Evolutionary conservation across 2,888 invertebrate genomes (phyloP).

Genomic region (Nipponacmea schrenckii): DNA sequence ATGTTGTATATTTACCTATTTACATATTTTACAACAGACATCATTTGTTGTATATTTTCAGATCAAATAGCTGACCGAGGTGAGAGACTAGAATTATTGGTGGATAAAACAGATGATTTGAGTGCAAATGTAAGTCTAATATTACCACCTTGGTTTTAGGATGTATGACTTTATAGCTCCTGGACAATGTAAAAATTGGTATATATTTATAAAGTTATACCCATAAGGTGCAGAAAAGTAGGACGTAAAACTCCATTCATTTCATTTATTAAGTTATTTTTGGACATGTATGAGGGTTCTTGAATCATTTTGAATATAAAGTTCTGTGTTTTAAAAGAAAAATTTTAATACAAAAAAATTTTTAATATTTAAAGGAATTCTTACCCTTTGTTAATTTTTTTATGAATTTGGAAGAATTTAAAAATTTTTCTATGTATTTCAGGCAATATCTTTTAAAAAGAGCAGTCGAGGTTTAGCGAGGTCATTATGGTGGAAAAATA

Average conservation of each 20-base stretch:
- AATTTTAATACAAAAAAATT: too few relatives aligned
- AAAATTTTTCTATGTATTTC: slow-evolving; percentile 66
- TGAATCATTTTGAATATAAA: too few relatives aligned
- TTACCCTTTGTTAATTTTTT: too few relatives aligned
- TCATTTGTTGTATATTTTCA: slow-evolving; percentile 64
- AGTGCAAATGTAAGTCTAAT: slow-evolving; percentile 80
- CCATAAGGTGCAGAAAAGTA: background rate
- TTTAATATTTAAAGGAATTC: too few relatives aligned
- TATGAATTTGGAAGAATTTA: too few relatives aligned
- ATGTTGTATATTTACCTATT: slow-evolving; percentile 41
- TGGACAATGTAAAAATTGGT: background rate
- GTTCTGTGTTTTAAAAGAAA: too few relatives aligned
- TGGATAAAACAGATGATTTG: slow-evolving; percentile 92
- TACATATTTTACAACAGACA: too few relatives aligned
- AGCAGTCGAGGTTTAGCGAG: slow-evolving; percentile 87
- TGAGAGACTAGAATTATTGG: slow-evolving; percentile 88
- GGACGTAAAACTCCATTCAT: too few relatives aligned
- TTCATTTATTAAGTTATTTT: too few relatives aligned
- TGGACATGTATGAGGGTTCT: too few relatives aligned
- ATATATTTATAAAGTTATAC: background rate
- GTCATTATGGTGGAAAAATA: slow-evolving; percentile 92
- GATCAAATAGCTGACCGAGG: slow-evolving; percentile 90
- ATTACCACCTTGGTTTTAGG: background rate
- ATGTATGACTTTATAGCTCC: background rate
- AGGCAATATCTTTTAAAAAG: slow-evolving; percentile 89